Evolutionary conservation across 2,797 vertebrate genomes (phyloP), one percentile per base, ranked within the genome.

Genomic region (Muraenolepis orangiensis): DNA sequence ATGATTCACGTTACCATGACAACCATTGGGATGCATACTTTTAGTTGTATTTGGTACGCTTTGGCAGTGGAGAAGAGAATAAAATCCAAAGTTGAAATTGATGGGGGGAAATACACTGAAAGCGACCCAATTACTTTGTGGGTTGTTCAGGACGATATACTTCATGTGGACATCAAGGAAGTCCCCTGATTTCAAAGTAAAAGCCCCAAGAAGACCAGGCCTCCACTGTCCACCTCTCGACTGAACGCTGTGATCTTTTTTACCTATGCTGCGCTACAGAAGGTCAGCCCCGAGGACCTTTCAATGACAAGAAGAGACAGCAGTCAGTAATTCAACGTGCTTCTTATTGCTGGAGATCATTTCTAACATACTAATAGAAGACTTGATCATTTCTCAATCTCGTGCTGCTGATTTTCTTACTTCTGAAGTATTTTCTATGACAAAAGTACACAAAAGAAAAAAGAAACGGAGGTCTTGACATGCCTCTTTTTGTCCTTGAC

Each of bases 391-490:
- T 64, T 72, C 72, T 72, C 46, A 66, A 66, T 28, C 30, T 30
- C 23, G 57, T 67, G 70, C 75, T 74, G 68, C 83, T 82, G 78
- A 87, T 89, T 89, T 84, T 67, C 83, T 28, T 78, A 76, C 75
- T 79, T 85, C 64, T 72, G 74, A 78, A 87, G 68, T 86, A 85
- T 90, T 92, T 91, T 91, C 77, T 86, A 86, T 77, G 70, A 83
- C 70, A 76, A 77, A 69, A 23, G 73, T 74, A 57, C 76, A 78
- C 82, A 76, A 23, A 26, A 73, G 80, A 64, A 77, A 87, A 81
- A 70, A 76, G 83, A 81, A 87, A 90, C 87, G 42, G 75, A 80
- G 90, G 83, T 87, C 90, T 87, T 88, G 69, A 84, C 80, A 84
- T 83, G 83, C 86, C 72, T 84, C 66, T 72, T 61, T 28, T 74